Evolutionary conservation across 2,888 invertebrate species (phyloP).

Genomic region (Ochropleura plecta): DNA sequence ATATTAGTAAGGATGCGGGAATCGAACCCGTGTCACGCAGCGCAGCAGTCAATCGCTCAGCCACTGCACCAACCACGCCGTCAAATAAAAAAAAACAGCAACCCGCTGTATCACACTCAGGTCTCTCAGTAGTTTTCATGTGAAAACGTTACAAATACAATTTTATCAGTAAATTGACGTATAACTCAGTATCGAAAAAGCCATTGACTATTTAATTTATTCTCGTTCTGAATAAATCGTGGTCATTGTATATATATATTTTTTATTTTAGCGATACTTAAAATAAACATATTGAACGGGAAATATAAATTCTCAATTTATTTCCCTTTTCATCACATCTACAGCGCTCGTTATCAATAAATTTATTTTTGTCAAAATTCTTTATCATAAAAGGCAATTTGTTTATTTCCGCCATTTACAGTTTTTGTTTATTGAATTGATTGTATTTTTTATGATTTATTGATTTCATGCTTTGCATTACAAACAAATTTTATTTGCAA

Average conservation of each 20-base stretch:
- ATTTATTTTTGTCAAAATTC: constrained; percentile 37
- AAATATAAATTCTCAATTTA: constrained; percentile 52
- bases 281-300: constrained; percentile 32
- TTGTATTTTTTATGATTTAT: constrained; percentile 10
- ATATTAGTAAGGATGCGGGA: too few species aligned
- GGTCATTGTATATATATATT: constrained; percentile 3
- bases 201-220: constrained; percentile 12
- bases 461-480: not conserved
- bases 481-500: not conserved
- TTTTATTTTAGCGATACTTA: not conserved
- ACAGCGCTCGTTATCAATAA: constrained; percentile 34
- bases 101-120: not conserved
- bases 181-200: constrained; percentile 20
- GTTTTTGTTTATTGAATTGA: constrained; percentile 14
- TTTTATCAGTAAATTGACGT: constrained; percentile 24
- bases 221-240: constrained; percentile 11
- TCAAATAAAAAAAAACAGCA: too few species aligned
- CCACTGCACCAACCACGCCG: too few species aligned
- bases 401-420: constrained; percentile 22
- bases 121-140: not conserved
- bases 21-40: too few species aligned
- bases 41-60: too few species aligned
- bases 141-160: not conserved
- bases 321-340: constrained; percentile 31
- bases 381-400: constrained; percentile 37